Base-by-base conservation (phyloP, 2,888 invertebrate genomes). In the Sphinx pinastri region DNA sequence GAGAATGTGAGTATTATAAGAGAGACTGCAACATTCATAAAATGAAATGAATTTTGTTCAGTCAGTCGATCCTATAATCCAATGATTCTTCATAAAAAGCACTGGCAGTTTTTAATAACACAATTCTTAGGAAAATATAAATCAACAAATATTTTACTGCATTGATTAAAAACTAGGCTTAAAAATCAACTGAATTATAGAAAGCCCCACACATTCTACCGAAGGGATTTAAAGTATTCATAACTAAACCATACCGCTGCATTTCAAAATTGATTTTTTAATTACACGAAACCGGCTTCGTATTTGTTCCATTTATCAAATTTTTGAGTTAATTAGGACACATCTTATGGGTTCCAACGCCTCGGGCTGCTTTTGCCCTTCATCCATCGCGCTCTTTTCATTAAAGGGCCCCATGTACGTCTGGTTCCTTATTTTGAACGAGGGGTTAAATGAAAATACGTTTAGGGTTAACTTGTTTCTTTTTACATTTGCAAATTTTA, bases 241-340 rank as follows among this genome's bases (percentile, higher is more conserved):
- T 49, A 63, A 47, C 19, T 63, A 54, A 10, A 68, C 19, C 38
- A 49, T 49, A 67, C 11, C 47, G 49, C 49, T 63, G 47, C 47
- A 63, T 49, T 63, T 19, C 73, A 77, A 88, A 89, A 88, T 89
- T 88, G 84, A 80, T 85, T 89, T 89, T 89, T 90, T 90, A 90
- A 90, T 90, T 89, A 88, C 83, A 80, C 80, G 80, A 63, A 45
- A 11, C 16, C 69, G 69, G 60, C 60, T 63, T 69, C 63, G 55
- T 69, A 63, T 69, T 69, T 83, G 83, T 84, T 84, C 85, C 86
- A 82, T 83, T 83, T 81, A 77, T 83, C 84, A 85, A 84, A 86
- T 86, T 87, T 84, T 82, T 81, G 49, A 63, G 63, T 63, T 63
- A 63, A 63, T 63, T 63, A 63, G 63, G 80, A 81, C 82, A 85